Evolutionary conservation across 2,797 vertebrate species (phyloP).

Genomic region (Graptemys geographica): DNA sequence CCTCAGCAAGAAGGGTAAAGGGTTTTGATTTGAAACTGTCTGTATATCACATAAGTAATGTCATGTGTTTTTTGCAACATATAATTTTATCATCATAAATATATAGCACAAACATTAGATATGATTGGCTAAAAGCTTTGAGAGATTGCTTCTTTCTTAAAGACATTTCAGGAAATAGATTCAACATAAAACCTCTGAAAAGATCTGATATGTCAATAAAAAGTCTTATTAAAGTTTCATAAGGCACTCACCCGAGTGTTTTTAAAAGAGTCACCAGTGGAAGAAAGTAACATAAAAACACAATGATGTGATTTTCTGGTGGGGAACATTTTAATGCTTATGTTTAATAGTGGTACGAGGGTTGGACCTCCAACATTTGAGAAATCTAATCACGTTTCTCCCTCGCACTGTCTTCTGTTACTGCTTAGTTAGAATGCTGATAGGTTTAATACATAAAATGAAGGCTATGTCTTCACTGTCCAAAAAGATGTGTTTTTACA

Average conservation of each 20-base stretch:
- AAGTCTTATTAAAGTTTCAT: conserved; percentile 65
- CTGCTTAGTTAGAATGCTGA: neutral
- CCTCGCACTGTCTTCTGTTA: neutral
- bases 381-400: neutral
- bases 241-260: conserved; percentile 54
- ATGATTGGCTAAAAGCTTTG: neutral
- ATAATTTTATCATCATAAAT: neutral
- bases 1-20: conserved; percentile 47
- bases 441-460: neutral
- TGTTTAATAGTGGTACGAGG: neutral
- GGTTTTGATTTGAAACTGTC: conserved; percentile 58
- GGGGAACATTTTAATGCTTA: conserved; percentile 29
- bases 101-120: neutral
- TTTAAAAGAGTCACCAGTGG: conserved; percentile 61
- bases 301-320: conserved; percentile 20
- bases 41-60: neutral
- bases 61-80: neutral
- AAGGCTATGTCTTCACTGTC: neutral
- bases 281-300: conserved; percentile 65
- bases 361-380: conserved; percentile 36
- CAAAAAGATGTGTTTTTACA: neutral
- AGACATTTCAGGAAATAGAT: neutral
- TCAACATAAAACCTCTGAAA: conserved; percentile 58
- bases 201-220: conserved; percentile 51
- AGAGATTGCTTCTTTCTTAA: neutral